These are phyloP conservation scores for Echinops telfairi DNA, from an alignment of 2,113 vertebrate species.

Conservation along the genomic window DNA sequence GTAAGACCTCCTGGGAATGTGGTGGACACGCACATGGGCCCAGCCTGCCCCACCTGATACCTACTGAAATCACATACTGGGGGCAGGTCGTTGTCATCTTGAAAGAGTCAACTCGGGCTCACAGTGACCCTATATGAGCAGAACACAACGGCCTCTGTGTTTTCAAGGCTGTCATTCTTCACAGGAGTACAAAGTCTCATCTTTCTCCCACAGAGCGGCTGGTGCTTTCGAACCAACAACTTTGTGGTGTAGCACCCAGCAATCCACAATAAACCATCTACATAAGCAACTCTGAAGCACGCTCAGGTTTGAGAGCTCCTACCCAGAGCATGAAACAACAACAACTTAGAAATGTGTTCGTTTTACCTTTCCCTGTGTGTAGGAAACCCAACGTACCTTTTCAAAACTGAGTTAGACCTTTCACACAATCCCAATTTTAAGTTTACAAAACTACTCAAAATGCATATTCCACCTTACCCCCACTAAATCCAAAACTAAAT, in stretches of 20 bases:
- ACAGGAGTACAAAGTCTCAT: too few species aligned
- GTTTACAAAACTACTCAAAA: neutral
- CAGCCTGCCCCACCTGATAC: neutral
- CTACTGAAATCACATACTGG: neutral
- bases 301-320: neutral
- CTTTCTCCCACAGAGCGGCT: too few species aligned
- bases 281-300: neutral
- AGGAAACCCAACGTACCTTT: neutral
- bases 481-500: slow-evolving; percentile 7
- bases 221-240: too few species aligned
- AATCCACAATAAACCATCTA: neutral
- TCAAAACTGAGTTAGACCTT: neutral
- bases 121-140: too few species aligned
- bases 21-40: neutral
- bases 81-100: too few species aligned
- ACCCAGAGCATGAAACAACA: too few species aligned
- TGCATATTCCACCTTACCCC: neutral
- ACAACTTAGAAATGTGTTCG: neutral
- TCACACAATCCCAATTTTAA: slow-evolving; percentile 17
- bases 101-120: too few species aligned
- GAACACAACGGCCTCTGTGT: too few species aligned
- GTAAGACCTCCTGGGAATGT: neutral
- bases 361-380: slow-evolving; percentile 10
- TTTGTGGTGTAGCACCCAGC: too few species aligned
- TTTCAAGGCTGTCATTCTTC: too few species aligned